These are phyloP conservation scores for Anabas testudineus DNA, from an alignment of 2,797 vertebrate genomes.

Conservation along the genomic window DNA sequence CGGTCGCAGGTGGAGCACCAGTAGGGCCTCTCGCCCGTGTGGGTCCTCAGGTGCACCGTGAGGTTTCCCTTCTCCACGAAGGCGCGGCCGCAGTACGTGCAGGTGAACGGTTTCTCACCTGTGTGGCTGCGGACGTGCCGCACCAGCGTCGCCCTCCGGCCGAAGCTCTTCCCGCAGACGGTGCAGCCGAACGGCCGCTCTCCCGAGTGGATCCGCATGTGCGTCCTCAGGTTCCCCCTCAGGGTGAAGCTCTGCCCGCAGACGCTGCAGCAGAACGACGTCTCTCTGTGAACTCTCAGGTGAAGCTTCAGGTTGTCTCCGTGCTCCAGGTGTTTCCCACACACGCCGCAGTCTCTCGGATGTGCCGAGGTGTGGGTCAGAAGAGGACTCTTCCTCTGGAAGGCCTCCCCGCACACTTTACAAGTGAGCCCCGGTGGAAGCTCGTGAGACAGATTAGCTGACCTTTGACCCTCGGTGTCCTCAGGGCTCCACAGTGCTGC, in stretches of 20 bases:
- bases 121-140: constrained; percentile 60
- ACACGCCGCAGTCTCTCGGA: constrained; percentile 41
- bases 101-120: constrained; percentile 62
- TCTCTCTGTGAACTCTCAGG: constrained; percentile 36
- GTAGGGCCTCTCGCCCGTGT: constrained; percentile 61
- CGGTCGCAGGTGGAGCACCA: constrained; percentile 46
- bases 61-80: constrained; percentile 63
- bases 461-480: background rate
- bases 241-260: constrained; percentile 55
- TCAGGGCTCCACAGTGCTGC: constrained; percentile 12
- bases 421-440: background rate
- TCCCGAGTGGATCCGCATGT: constrained; percentile 64
- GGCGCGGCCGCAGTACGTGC: constrained; percentile 48
- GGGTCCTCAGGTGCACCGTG: constrained; percentile 56
- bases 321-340: constrained; percentile 40
- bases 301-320: constrained; percentile 25
- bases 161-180: constrained; percentile 56
- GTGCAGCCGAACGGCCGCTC: constrained; percentile 56
- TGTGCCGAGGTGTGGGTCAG: constrained; percentile 12
- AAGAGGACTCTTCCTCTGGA: constrained; percentile 21
- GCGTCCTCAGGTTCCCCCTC: constrained; percentile 52
- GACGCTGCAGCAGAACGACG: constrained; percentile 41
- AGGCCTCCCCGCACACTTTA: constrained; percentile 42
- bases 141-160: constrained; percentile 51
- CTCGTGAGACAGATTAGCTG: background rate